phyloP scores from a whole-genome alignment of 2,113 vertebrate species.

The Fulmarus glacialis region DNA sequence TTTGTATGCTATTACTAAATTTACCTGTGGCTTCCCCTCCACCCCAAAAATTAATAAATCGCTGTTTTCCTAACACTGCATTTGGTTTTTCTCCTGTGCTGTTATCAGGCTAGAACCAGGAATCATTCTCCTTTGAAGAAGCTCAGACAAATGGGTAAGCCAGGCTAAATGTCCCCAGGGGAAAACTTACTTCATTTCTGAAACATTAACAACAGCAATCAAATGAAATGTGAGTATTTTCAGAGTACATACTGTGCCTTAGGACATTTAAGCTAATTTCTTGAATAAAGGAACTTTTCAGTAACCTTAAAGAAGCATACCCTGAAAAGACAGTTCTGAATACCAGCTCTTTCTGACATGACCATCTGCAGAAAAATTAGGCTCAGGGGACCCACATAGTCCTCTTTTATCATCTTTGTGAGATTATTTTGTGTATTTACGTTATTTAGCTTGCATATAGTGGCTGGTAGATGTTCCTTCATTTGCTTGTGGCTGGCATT shows the following conservation, averaged over 20 bases:
- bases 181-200: conserved; percentile 73
- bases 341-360: conserved; percentile 56
- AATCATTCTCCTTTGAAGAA: conserved; percentile 62
- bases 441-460: neutral
- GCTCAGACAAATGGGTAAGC: conserved; percentile 66
- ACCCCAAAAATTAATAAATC: neutral
- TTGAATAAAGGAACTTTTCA: conserved; percentile 74
- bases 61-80: neutral
- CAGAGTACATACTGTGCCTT: conserved; percentile 72
- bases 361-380: conserved; percentile 51
- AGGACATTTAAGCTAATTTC: conserved; percentile 73
- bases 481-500: neutral
- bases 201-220: conserved; percentile 77
- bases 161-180: conserved; percentile 48
- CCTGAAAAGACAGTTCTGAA: conserved; percentile 58
- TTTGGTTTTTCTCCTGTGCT: conserved; percentile 40
- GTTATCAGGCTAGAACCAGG: conserved; percentile 40
- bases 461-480: neutral
- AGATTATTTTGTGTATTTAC: neutral
- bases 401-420: neutral
- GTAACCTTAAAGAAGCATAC: conserved; percentile 67
- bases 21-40: conserved; percentile 27
- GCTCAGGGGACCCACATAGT: conserved; percentile 1
- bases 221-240: conserved; percentile 76
- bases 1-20: neutral